A percentile compares a stretch with the other conserved stretches of the same genome.
These are phyloP conservation scores for Onychostoma macrolepis DNA, from an alignment of 2,113 vertebrate genomes.

Conservation along the genomic window DNA sequence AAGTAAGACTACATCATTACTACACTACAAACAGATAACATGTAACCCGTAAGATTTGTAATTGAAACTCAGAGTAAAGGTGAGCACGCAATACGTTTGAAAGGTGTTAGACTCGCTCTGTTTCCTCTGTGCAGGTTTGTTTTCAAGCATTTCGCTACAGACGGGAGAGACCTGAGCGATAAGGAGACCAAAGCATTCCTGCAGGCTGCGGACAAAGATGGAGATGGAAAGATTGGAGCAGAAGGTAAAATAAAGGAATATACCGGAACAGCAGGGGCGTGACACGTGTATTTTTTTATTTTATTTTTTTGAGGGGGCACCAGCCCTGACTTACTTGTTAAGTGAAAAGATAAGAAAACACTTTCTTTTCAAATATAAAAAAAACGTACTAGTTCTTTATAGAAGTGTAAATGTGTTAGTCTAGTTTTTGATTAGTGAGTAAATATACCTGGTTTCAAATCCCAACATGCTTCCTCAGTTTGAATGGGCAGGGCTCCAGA, in stretches of 20 bases:
- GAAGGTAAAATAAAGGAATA: slow-evolving; percentile 79
- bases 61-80: not conserved
- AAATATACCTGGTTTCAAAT: not conserved
- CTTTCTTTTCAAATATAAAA: not conserved
- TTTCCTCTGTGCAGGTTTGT: slow-evolving; percentile 76
- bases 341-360: not conserved
- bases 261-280: not conserved
- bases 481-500: not conserved
- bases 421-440: not conserved
- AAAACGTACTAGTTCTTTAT: not conserved
- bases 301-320: not conserved
- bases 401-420: not conserved
- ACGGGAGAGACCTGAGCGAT: slow-evolving; percentile 86
- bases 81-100: slow-evolving; percentile 1
- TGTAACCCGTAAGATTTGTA: not conserved
- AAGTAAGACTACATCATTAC: slow-evolving; percentile 69
- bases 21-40: not conserved
- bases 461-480: not conserved
- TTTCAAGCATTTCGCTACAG: slow-evolving; percentile 85
- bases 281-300: not conserved
- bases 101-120: not conserved
- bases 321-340: not conserved
- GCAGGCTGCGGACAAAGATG: slow-evolving; percentile 93
- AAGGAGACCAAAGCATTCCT: slow-evolving; percentile 91
- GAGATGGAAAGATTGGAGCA: slow-evolving; percentile 93